A percentile compares a stretch with the other conserved stretches of the same genome.
phyloP scores from a whole-genome alignment of 2,797 vertebrate species.

The Dendrocincla fuliginosa region DNA sequence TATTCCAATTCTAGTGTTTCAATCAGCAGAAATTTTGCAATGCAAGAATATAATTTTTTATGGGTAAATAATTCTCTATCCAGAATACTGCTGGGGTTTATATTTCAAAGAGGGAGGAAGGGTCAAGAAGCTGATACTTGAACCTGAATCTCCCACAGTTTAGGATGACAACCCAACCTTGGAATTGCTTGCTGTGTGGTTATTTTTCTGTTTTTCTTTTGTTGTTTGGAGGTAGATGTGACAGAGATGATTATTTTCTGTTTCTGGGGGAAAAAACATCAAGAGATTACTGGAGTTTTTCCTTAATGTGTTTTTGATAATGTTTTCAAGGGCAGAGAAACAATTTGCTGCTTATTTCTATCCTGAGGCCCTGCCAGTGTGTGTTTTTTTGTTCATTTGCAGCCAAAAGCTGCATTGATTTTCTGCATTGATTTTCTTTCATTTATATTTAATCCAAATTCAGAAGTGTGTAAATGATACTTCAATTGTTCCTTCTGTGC shows the following conservation, averaged over 20 bases:
- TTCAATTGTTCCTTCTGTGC: background rate
- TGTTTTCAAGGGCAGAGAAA: conserved; percentile 37
- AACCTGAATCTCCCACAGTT: background rate
- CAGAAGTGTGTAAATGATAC: conserved; percentile 9
- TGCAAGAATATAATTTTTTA: background rate
- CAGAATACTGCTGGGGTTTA: background rate
- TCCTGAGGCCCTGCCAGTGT: background rate
- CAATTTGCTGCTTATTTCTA: conserved; percentile 15
- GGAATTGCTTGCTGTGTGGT: background rate
- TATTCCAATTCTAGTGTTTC: background rate
- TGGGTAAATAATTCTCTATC: background rate
- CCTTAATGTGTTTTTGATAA: background rate
- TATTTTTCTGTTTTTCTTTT: background rate
- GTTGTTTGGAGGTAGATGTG: background rate
- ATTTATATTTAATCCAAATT: background rate
- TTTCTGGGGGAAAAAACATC: background rate
- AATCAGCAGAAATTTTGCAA: background rate
- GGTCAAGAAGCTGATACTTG: background rate
- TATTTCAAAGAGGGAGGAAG: background rate
- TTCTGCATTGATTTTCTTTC: conserved; percentile 20
- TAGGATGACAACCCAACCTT: background rate
- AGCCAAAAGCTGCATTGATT: conserved; percentile 27
- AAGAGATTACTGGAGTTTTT: background rate
- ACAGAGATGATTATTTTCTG: background rate
- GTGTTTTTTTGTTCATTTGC: conserved; percentile 33